Percentiles rank a stretch among this genome's conserved stretches.
Conservation (phyloP, 2,888 invertebrate genomes). For the Eristalis intricaria region DNA sequence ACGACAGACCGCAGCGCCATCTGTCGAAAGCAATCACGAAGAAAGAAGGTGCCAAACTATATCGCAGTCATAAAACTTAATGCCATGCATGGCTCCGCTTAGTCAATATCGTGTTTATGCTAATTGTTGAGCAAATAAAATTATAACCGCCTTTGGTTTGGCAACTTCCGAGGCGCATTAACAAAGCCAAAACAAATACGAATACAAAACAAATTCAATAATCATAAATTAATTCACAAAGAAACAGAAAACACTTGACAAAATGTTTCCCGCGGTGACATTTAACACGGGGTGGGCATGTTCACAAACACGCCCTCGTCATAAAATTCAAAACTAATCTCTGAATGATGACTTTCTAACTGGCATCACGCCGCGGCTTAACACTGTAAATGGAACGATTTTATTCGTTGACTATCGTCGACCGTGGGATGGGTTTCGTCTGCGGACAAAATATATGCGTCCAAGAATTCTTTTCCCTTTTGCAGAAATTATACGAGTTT, state of each 20-base stretch:
- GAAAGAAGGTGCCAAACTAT: not conserved
- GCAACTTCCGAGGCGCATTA: constrained; percentile 23
- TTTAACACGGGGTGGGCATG: not conserved
- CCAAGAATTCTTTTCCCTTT: not conserved
- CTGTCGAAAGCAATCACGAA: constrained; percentile 1
- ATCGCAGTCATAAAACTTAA: not conserved
- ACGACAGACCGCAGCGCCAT: constrained; percentile 1
- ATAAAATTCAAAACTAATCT: not conserved
- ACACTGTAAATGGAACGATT: not conserved
- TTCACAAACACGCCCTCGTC: not conserved
- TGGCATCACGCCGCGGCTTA: not conserved
- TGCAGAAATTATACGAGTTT: not conserved
- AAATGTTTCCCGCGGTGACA: constrained; percentile 18
- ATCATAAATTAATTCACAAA: constrained; percentile 6
- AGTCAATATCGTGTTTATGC: constrained; percentile 24
- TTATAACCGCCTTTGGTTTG: constrained; percentile 9
- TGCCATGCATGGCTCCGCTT: not conserved
- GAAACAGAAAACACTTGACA: not conserved
- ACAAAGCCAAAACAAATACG: not conserved
- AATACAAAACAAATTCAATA: not conserved
- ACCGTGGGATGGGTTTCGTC: not conserved
- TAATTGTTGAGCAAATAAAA: constrained; percentile 30
- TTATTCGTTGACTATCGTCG: not conserved
- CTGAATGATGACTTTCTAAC: not conserved
- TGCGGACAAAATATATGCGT: not conserved